Base-by-base conservation (phyloP, 1,140 invertebrate genomes). In the Caenorhabditis elegans region DNA sequence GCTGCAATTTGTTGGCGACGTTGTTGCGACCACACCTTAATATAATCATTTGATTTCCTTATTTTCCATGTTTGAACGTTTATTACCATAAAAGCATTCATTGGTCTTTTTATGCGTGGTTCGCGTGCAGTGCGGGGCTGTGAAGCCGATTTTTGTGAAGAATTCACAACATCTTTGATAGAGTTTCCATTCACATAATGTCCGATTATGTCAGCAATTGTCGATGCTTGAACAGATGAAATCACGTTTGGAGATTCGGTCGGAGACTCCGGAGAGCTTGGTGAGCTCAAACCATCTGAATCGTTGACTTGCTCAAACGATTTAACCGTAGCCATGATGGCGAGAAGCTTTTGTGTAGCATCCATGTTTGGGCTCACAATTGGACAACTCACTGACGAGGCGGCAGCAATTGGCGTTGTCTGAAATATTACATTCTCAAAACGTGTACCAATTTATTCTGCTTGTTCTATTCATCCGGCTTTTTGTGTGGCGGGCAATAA, bases 11-110 rank as follows among this genome's bases (percentile, higher is more conserved):
- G 46, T 17, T 48, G 46, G 3, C 76, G 22, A 3, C 76, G 43
- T 36, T 49, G 46, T 77, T 77, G 76, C 34, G 76, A 77, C 76
- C 76, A 77, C 46, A 77, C 48, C 76, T 77, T 15, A 34, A 60
- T 0, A 60, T 48, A 4, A 48, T 0, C 11, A 31, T 5, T 26
- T 34, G 11, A 11, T 19, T 46, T 53, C 6, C 11, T n/a, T 19
- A 39, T 2, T 47, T 76, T 0, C 4, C 8, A 26, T 34, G 17
- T 1, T 1, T 49, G 28, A 26, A 15, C 13, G 1, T 19, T 0
- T 15, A 34, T 31, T 28, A 77, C 76, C 76, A 77, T 77, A 22
- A 77, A 77, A 17, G 76, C 76, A 39, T 77, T 77, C 76, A 77
- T 77, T 51, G 76, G 76, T 48, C 76, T 28, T 28, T 77, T 77